These are phyloP conservation scores for Dicyrtoma fusca DNA, from an alignment of 2,888 invertebrate species.

Conservation along the genomic window DNA sequence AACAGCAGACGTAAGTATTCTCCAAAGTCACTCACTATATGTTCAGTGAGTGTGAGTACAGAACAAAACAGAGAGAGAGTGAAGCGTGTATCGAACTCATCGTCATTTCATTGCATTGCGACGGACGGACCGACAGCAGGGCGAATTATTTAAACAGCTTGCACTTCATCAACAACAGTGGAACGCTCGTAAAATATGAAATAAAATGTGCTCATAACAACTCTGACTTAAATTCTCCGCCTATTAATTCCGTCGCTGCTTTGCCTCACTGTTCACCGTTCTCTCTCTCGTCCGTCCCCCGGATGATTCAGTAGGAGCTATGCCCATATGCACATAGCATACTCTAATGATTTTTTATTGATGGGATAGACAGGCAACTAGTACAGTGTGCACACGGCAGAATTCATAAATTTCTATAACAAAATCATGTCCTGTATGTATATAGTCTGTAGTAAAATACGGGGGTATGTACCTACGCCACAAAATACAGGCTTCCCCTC, in stretches of 20 bases:
- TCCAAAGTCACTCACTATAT: too few species aligned
- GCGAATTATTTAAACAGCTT: slow-evolving; percentile 39
- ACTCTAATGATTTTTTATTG: too few species aligned
- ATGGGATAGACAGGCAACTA: too few species aligned
- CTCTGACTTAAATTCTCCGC: slow-evolving; percentile 18
- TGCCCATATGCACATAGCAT: too few species aligned
- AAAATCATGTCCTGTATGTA: slow-evolving; percentile 11
- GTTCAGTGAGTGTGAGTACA: too few species aligned
- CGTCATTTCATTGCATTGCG: slow-evolving; percentile 11
- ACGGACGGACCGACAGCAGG: neutral
- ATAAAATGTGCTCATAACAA: slow-evolving; percentile 32
- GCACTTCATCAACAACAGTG: slow-evolving; percentile 43
- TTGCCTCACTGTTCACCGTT: neutral
- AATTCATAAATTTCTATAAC: slow-evolving; percentile 20
- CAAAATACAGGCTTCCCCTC: neutral
- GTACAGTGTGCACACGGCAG: neutral
- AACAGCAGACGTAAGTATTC: too few species aligned
- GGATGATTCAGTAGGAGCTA: too few species aligned
- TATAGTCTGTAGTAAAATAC: too few species aligned
- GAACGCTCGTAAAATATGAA: slow-evolving; percentile 29
- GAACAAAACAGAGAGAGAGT: slow-evolving; percentile 9
- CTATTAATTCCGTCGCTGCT: slow-evolving; percentile 24
- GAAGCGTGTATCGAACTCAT: slow-evolving; percentile 2
- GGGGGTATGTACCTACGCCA: neutral
- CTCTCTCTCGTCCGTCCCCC: slow-evolving; percentile 1